phyloP scores from a whole-genome alignment of 1,140 invertebrate genomes.

The Chrysoperla carnea region DNA sequence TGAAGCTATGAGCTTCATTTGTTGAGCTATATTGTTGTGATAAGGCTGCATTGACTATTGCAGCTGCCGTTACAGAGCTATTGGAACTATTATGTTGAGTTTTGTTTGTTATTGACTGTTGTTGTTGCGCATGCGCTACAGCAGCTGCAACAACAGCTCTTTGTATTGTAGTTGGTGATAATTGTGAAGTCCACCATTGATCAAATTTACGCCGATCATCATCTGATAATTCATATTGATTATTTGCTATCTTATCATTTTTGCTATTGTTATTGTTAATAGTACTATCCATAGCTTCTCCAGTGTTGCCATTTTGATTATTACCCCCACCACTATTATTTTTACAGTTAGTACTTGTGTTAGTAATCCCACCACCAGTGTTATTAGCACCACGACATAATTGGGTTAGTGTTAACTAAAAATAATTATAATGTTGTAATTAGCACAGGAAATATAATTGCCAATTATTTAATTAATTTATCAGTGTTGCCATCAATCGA shows the following conservation, averaged over 20 bases:
- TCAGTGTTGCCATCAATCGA: too few species aligned
- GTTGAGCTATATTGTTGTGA: neutral
- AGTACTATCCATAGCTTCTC: conserved; percentile 45
- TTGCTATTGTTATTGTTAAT: conserved; percentile 24
- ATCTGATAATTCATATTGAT: conserved; percentile 44
- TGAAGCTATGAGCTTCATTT: too few species aligned
- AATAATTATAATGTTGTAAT: too few species aligned
- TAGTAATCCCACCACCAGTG: too few species aligned
- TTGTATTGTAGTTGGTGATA: conserved; percentile 31
- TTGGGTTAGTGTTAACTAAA: too few species aligned
- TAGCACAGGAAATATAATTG: too few species aligned
- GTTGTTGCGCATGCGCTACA: conserved; percentile 16
- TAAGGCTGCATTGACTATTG: conserved; percentile 5
- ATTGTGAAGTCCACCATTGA: conserved; percentile 49
- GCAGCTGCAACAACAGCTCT: too few species aligned
- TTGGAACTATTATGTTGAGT: neutral
- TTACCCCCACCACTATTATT: neutral
- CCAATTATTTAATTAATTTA: too few species aligned
- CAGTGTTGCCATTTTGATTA: neutral
- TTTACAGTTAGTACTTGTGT: neutral
- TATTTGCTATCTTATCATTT: conserved; percentile 29
- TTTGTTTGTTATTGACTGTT: conserved; percentile 5
- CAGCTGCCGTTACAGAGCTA: neutral
- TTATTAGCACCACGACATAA: too few species aligned
- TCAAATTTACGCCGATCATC: conserved; percentile 62